phyloP scores from a whole-genome alignment of 1,140 invertebrate species.

The Anastatus disparis region DNA sequence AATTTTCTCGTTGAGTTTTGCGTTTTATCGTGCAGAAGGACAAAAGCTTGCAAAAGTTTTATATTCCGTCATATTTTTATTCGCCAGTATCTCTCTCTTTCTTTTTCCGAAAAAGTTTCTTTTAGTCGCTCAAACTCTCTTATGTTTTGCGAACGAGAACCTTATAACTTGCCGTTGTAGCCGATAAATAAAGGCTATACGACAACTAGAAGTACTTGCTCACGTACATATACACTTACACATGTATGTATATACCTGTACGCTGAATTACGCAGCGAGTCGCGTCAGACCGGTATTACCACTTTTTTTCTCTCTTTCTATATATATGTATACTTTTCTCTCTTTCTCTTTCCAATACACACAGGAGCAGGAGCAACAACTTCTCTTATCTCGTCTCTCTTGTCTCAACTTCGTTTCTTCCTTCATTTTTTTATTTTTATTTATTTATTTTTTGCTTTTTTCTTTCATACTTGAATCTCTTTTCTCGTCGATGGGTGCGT shows the following conservation, averaged over 20 bases:
- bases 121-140: not conserved
- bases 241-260: not conserved
- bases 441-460: not conserved
- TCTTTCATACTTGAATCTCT: not conserved
- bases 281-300: slow-evolving; percentile 41
- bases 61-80: slow-evolving; percentile 42
- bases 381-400: not conserved
- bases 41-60: slow-evolving; percentile 39
- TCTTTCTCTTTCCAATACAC: slow-evolving; percentile 18
- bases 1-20: slow-evolving; percentile 13
- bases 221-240: too few relatives aligned
- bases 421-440: not conserved
- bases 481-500: slow-evolving; percentile 13
- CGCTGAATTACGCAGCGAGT: slow-evolving; percentile 40
- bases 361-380: too few relatives aligned
- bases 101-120: not conserved
- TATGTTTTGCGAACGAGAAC: not conserved
- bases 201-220: too few relatives aligned
- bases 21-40: slow-evolving; percentile 32
- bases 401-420: not conserved
- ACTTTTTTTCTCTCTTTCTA: slow-evolving; percentile 21
- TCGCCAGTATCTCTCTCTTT: too few relatives aligned
- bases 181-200: slow-evolving; percentile 39
- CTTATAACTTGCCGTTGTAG: slow-evolving; percentile 6
- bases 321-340: slow-evolving; percentile 9